These are phyloP conservation scores for Heliconius aoede DNA, from an alignment of 2,888 invertebrate species.

Conservation along the genomic window DNA sequence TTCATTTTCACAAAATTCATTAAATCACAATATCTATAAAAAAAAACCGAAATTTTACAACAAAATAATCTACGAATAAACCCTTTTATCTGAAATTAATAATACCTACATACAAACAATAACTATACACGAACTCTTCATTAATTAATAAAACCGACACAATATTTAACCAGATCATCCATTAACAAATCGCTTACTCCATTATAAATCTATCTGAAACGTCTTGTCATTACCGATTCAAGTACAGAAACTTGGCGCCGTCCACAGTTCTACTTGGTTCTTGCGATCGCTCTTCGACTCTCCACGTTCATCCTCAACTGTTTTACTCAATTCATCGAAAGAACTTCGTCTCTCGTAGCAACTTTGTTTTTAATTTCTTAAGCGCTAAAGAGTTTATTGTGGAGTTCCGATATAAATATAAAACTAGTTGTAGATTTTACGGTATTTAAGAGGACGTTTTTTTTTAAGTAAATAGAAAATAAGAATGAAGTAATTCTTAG, in stretches of 20 bases:
- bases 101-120: no score
- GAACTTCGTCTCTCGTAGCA: slow-evolving; percentile 13
- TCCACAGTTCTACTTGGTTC: slow-evolving; percentile 32
- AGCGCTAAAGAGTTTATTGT: slow-evolving; percentile 19
- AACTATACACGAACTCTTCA: no score
- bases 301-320: slow-evolving; percentile 31
- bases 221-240: slow-evolving; percentile 14
- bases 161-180: neutral
- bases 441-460: neutral
- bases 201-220: slow-evolving; percentile 26
- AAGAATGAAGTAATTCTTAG: no score
- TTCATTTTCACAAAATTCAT: no score
- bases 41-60: no score
- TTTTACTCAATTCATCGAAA: slow-evolving; percentile 27
- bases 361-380: slow-evolving; percentile 23
- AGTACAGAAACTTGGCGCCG: slow-evolving; percentile 33
- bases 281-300: slow-evolving; percentile 29
- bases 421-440: neutral
- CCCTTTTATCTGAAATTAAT: neutral
- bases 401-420: slow-evolving; percentile 7
- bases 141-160: neutral
- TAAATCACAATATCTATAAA: no score
- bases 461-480: no score
- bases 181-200: slow-evolving; percentile 16
- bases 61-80: neutral